Conservation (phyloP, 2,797 vertebrate genomes). For the Xyrichtys novacula region DNA sequence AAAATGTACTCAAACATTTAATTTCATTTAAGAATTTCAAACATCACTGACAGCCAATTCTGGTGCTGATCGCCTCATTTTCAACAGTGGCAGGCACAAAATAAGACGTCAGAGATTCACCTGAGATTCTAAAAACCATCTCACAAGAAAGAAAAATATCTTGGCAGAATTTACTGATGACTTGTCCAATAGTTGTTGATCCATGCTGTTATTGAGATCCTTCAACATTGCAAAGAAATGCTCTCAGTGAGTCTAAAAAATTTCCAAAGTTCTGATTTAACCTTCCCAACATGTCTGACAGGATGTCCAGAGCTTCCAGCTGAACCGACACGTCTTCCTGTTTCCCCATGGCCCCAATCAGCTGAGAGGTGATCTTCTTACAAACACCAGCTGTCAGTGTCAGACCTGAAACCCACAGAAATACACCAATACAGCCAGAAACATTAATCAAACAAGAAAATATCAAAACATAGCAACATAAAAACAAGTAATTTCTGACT, state of each 20-base stretch:
- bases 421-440: not conserved
- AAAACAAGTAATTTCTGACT: too few relatives aligned
- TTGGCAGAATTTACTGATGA: not conserved
- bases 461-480: too few relatives aligned
- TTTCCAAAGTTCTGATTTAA: conserved; percentile 51
- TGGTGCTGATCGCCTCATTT: too few relatives aligned
- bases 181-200: too few relatives aligned
- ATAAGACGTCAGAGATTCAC: too few relatives aligned
- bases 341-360: conserved; percentile 92
- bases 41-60: too few relatives aligned
- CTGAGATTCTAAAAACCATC: too few relatives aligned
- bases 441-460: not conserved
- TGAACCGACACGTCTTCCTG: conserved; percentile 94
- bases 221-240: not conserved
- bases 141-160: not conserved
- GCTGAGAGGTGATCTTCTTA: conserved; percentile 94
- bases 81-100: too few relatives aligned
- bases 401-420: conserved; percentile 80
- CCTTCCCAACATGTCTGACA: conserved; percentile 97
- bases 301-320: conserved; percentile 95
- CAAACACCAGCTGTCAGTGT: conserved; percentile 90
- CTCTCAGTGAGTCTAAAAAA: not conserved
- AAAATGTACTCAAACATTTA: too few relatives aligned
- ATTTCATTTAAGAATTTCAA: too few relatives aligned
- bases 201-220: not conserved